phyloP scores from a whole-genome alignment of 2,888 invertebrate genomes.

The Lapara coniferarum region DNA sequence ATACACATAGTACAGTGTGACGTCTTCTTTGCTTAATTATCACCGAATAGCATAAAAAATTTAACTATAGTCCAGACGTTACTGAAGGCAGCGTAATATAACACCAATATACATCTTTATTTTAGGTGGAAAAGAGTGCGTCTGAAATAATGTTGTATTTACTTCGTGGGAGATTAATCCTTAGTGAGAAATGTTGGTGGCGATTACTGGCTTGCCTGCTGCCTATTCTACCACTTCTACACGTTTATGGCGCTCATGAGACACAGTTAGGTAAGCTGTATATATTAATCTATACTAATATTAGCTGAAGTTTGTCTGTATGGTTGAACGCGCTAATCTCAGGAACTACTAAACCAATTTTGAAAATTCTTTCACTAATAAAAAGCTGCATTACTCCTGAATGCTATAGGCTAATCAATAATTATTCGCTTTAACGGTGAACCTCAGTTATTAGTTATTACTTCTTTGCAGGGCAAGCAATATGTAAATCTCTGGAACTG shows the following conservation, averaged over 20 bases:
- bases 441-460: neutral
- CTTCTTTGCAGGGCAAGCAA: slow-evolving; percentile 80
- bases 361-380: too few relatives aligned
- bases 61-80: too few relatives aligned
- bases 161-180: slow-evolving; percentile 85
- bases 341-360: too few relatives aligned
- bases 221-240: slow-evolving; percentile 84
- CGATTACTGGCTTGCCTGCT: slow-evolving; percentile 83
- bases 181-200: slow-evolving; percentile 86
- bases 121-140: slow-evolving; percentile 82
- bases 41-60: too few relatives aligned
- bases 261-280: slow-evolving; percentile 62
- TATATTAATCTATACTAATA: neutral
- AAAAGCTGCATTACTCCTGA: too few relatives aligned
- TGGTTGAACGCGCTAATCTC: too few relatives aligned
- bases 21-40: too few relatives aligned
- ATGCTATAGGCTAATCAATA: too few relatives aligned
- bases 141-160: slow-evolving; percentile 85
- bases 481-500: slow-evolving; percentile 85
- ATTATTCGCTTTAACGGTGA: too few relatives aligned
- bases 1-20: too few relatives aligned
- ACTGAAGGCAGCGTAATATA: too few relatives aligned
- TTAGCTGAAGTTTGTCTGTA: too few relatives aligned
- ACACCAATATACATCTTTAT: neutral
- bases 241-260: slow-evolving; percentile 82